Evolutionary conservation across 2,888 invertebrate genomes (phyloP), one percentile per base, ranked within the genome.

Genomic region (Trissolcus japonicus): DNA sequence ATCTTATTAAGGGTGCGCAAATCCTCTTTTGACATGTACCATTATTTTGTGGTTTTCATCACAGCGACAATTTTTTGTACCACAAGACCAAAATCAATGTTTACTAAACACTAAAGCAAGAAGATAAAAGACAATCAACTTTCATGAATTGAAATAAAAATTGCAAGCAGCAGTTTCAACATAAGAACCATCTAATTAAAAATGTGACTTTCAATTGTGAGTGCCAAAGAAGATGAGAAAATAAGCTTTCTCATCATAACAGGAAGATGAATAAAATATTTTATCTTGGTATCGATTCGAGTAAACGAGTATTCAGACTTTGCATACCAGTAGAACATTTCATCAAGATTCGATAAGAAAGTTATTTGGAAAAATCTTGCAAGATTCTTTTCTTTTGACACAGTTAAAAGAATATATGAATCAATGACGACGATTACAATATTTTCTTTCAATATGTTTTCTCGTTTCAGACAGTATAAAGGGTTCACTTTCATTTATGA

Each of bases 181-280:
- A 63, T 55, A 14, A 21, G 46, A 21, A 51, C 48, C 16, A 59
- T 78, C 55, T 69, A 78, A 78, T 74, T 74, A 69, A 78, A 78
- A 69, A 66, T 57, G 50, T 51, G 69, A 69, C 50, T 69, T n/a
- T 59, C 56, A 57, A 53, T 63, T 69, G 55, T 63, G 40, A 9
- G 25, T 48, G 48, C 17, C 11, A 41, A 63, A 61, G 40, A 69
- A 65, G 48, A 56, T 68, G n/a, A 73, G 59, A 48, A 59, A 54
- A 46, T 62, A 25, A 25, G 55, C 65, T 73, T 63, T 43, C 53
- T 55, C 65, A 61, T 74, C 62, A 66, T 59, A 63, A 59, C 25
- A 51, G 60, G 62, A 19, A 63, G 73, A n/a, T n/a, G n/a, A 74
- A 74, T 78, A 69, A 78, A 75, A 68, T 57, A 60, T n/a, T n/a